Evolutionary conservation across 2,888 invertebrate genomes (phyloP).

Genomic region (Drosophila algonquin): DNA sequence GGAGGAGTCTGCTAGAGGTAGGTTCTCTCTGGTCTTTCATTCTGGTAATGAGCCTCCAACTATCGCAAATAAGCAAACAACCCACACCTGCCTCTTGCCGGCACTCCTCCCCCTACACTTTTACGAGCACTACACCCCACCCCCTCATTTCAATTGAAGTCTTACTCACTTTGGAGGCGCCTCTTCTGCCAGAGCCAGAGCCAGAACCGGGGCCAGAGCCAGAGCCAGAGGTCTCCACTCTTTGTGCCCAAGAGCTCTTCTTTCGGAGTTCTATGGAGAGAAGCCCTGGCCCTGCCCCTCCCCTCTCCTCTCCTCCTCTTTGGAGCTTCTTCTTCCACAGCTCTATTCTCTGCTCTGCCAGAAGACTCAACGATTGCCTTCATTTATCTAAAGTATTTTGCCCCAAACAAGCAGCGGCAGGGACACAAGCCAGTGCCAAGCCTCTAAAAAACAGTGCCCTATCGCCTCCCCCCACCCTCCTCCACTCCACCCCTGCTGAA

Average conservation of each 20-base stretch:
- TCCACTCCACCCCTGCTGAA: background rate
- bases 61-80: constrained; percentile 30
- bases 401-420: constrained; percentile 66
- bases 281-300: background rate
- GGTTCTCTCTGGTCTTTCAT: constrained; percentile 23
- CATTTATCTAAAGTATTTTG: constrained; percentile 24
- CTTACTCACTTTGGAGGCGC: constrained; percentile 18
- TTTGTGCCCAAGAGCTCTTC: background rate
- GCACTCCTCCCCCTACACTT: background rate
- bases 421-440: constrained; percentile 58
- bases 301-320: background rate
- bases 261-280: background rate
- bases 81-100: constrained; percentile 36
- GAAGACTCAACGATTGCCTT: constrained; percentile 9
- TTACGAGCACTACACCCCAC: constrained; percentile 1
- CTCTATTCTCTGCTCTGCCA: constrained; percentile 25
- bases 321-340: constrained; percentile 1
- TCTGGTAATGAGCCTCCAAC: constrained; percentile 40
- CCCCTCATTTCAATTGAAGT: constrained; percentile 20
- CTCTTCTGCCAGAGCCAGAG: background rate
- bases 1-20: background rate
- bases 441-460: constrained; percentile 43
- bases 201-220: too few species aligned
- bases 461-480: too few species aligned
- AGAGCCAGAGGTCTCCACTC: too few species aligned